Conservation (phyloP, 1,140 invertebrate genomes). For the Lutraria rhynchaena region DNA sequence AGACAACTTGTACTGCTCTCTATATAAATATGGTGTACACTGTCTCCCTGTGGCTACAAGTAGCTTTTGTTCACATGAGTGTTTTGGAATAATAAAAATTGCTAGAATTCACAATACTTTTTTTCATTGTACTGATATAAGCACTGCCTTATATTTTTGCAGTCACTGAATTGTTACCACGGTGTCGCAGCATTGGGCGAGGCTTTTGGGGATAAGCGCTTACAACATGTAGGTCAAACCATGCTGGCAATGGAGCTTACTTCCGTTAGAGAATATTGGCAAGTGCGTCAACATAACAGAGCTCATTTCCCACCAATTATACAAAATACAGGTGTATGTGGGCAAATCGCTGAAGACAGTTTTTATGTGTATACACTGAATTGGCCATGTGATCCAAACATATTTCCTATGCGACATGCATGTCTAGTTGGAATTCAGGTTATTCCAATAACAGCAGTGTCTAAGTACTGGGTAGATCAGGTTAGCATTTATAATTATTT, state of each 20-base stretch:
- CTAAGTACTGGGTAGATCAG: constrained; percentile 75
- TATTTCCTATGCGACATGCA: constrained; percentile 75
- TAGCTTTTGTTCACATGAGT: too few relatives aligned
- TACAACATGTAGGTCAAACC: constrained; percentile 69
- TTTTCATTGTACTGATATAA: too few relatives aligned
- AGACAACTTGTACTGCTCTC: too few relatives aligned
- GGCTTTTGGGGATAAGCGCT: constrained; percentile 64
- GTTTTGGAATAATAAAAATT: too few relatives aligned
- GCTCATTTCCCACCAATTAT: constrained; percentile 72
- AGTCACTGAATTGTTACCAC: constrained; percentile 76
- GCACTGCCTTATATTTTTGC: too few relatives aligned
- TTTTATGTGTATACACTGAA: constrained; percentile 74
- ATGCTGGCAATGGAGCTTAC: constrained; percentile 71
- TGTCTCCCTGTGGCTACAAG: too few relatives aligned
- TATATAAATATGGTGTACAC: too few relatives aligned
- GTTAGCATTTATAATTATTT: too few relatives aligned
- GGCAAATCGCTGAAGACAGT: constrained; percentile 71
- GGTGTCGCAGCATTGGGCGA: constrained; percentile 74
- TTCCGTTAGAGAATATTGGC: constrained; percentile 76
- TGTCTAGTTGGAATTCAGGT: constrained; percentile 76
- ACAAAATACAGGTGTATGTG: constrained; percentile 69
- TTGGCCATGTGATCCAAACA: constrained; percentile 75
- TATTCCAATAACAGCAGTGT: constrained; percentile 74
- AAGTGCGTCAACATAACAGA: constrained; percentile 73
- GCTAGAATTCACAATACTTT: too few relatives aligned